phyloP scores from a whole-genome alignment of 2,888 invertebrate species.

The Gasteruption jaculator region DNA sequence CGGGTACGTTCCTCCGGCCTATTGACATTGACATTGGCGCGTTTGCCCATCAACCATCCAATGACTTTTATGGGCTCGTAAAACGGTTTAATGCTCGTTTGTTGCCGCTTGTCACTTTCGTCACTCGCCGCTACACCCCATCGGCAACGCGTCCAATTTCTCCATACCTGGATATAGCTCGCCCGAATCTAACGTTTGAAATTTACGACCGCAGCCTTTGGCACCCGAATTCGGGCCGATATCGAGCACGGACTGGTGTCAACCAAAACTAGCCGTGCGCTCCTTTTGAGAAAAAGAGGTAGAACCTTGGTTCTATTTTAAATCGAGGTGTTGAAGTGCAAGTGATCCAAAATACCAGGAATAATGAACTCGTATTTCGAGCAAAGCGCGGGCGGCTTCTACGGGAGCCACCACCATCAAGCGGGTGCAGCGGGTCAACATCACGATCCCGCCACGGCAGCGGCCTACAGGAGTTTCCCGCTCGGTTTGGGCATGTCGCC shows the following conservation, averaged over 20 bases:
- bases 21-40: constrained; percentile 39
- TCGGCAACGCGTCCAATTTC: constrained; percentile 17
- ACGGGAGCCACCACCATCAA: constrained; percentile 87
- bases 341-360: constrained; percentile 43
- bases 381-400: constrained; percentile 81
- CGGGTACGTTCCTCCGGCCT: constrained; percentile 36
- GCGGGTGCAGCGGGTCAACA: constrained; percentile 62
- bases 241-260: constrained; percentile 21
- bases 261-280: constrained; percentile 21
- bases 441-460: constrained; percentile 71
- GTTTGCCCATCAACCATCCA: constrained; percentile 29
- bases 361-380: constrained; percentile 95
- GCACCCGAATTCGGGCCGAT: constrained; percentile 8
- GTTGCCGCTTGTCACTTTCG: constrained; percentile 21
- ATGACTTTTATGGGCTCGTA: constrained; percentile 44
- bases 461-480: constrained; percentile 80
- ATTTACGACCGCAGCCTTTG: no score
- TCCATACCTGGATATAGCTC: no score
- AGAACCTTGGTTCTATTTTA: constrained; percentile 19
- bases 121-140: constrained; percentile 23
- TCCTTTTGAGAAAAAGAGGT: not conserved
- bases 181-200: no score
- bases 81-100: constrained; percentile 31
- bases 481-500: constrained; percentile 81
- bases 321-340: constrained; percentile 42